Percentiles rank a stretch among this genome's conserved stretches.
Conservation (phyloP, 1,140 invertebrate genomes). For the Heliconius eleuchia region DNA sequence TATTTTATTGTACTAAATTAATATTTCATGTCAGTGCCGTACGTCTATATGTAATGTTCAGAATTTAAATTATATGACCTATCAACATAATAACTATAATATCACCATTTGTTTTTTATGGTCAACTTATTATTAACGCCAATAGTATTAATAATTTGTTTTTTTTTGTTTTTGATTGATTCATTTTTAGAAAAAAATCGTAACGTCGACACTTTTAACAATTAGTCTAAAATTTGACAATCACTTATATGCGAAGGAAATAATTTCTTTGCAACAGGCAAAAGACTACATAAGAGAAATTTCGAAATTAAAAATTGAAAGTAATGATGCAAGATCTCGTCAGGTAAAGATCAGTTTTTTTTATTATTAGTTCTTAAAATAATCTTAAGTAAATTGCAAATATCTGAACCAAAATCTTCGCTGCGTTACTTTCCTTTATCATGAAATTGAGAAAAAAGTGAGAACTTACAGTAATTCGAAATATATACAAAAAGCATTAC, state of each 20-base stretch:
- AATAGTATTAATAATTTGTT: too few species aligned
- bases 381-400: background rate
- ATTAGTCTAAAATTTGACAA: slow-evolving; percentile 57
- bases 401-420: background rate
- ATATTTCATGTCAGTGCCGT: too few species aligned
- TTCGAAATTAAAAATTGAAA: slow-evolving; percentile 37
- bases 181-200: background rate
- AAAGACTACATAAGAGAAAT: slow-evolving; percentile 50
- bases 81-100: too few species aligned
- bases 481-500: too few species aligned
- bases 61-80: too few species aligned
- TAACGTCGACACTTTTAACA: background rate
- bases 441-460: too few species aligned
- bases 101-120: too few species aligned
- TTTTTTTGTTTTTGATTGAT: background rate
- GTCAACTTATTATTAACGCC: too few species aligned
- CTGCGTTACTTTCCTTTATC: too few species aligned
- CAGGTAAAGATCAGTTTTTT: slow-evolving; percentile 47
- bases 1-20: too few species aligned
- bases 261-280: slow-evolving; percentile 49
- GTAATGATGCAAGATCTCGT: slow-evolving; percentile 45
- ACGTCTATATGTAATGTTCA: too few species aligned
- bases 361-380: background rate
- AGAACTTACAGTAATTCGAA: too few species aligned
- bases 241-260: slow-evolving; percentile 54